Base-by-base conservation (phyloP, 2,113 vertebrate species). In the Hydrolagus affinis region DNA sequence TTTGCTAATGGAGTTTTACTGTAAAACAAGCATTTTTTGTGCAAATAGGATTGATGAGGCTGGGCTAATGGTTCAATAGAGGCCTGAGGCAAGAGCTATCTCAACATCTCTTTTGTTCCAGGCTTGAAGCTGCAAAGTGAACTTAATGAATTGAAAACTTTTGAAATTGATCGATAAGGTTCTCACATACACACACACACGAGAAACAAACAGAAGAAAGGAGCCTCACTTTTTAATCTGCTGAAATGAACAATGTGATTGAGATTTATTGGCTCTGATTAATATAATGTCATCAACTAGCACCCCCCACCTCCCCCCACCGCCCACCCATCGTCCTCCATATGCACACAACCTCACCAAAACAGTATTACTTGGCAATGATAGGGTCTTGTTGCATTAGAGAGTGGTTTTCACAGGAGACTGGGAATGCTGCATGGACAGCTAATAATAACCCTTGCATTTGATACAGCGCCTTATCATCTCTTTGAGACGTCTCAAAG, bases 101-200 rank as follows among this genome's bases (percentile, higher is more conserved):
- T 83, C 19, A 66, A 80, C 28, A 66, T 66, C 30, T 64, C 15
- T 64, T 83, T 83, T 30, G 3, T 83, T 66, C 12, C 17, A 83
- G 14, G 17, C 62, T 19, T 32, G 14, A 66, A 83, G 62, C 78
- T 66, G 62, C 23, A 68, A 30, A 56, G 32, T 17, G 11, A 44
- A 75, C 73, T 75, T 75, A 75, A 75, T 75, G 32, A 75, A 75
- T 57, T 75, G 78, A 83, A 32, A 66, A 83, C 28, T 56, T 2
- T 74, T 66, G 25, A 28, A 66, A 83, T 83, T 68, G 62, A 83
- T 66, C 21, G 15, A 21, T n/a, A 21, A 68, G 25, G 60, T 30
- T 15, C 62, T 10, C 32, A 62, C 62, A 30, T 25, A 83, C 62
- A 19, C 32, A 62, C 62, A 30, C 62, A 83, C 11, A 25, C 8